phyloP scores from a whole-genome alignment of 2,888 invertebrate genomes.

The Rotaria magnacalcarata region DNA sequence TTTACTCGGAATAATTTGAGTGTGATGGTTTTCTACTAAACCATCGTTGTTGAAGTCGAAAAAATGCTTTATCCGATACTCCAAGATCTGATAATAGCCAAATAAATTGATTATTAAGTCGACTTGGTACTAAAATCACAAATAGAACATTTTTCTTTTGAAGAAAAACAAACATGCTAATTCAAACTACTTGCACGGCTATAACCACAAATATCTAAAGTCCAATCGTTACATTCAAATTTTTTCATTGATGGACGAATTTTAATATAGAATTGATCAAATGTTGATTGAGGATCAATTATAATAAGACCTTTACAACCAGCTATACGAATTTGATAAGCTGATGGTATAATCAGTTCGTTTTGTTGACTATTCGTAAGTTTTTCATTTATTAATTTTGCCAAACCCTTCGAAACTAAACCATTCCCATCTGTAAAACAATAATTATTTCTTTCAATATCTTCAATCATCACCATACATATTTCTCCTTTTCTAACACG shows the following conservation, averaged over 20 bases:
- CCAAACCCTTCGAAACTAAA: constrained; percentile 30
- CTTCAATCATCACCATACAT: constrained; percentile 37
- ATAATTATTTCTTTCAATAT: constrained; percentile 42
- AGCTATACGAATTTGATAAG: constrained; percentile 45
- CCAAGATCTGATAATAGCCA: constrained; percentile 18
- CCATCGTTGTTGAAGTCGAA: not conserved
- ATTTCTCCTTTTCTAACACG: not conserved
- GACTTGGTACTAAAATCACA: not conserved
- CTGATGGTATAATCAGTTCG: not conserved
- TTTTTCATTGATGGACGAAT: constrained; percentile 43
- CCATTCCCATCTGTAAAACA: constrained; percentile 47
- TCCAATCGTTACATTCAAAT: constrained; percentile 38
- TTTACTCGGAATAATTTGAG: not conserved
- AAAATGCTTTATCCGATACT: not conserved
- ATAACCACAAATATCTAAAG: constrained; percentile 38
- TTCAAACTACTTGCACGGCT: not conserved
- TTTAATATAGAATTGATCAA: constrained; percentile 32
- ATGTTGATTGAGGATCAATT: constrained; percentile 39
- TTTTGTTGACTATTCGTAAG: not conserved
- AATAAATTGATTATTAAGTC: constrained; percentile 19
- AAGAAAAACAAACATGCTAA: no score
- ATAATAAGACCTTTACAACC: constrained; percentile 44
- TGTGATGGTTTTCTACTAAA: not conserved
- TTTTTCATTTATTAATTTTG: not conserved
- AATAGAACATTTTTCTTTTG: no score